Evolutionary conservation across 2,888 invertebrate species (phyloP), one percentile per base, ranked within the genome.

Genomic region (Salticus scenicus): DNA sequence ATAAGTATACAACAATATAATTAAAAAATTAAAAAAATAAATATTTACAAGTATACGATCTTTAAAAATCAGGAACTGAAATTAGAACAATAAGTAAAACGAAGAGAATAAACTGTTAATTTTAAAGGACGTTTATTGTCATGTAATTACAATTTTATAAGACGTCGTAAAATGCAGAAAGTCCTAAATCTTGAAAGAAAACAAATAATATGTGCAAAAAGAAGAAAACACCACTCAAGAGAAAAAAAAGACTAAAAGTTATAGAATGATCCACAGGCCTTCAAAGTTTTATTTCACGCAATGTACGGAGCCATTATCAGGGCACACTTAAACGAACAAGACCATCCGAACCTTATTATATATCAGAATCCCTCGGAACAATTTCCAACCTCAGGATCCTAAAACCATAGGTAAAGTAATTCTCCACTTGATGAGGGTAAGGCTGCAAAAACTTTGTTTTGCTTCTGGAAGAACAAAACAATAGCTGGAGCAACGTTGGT

Each of bases 381-480:
- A 47, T 76, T 63, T 64, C 64, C 41, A 64, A 30, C 42, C 57
- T 24, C 10, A 1, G 76, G 70, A 77, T 69, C 69, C 57, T 70
- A 72, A 67, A 73, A 73, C 66, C 66, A 31, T 80, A 80, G 73
- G 72, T 30, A 71, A 76, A 83, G 82, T 83, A 81, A 81, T 81
- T 81, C 81, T 81, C 81, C 41, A 69, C 69, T 75, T 81, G 81
- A 81, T 81, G 81, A 81, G 81, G 75, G 75, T 63, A 51, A 57
- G 20, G 67, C 64, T 37, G 57, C 41, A 37, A 72, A 71, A 80
- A 81, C 69, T 75, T 81, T 81, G 74, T 74, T 81, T 31, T 64
- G n/a, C n/a, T 64, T 27, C 42, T 24, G 24, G 63, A 74, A n/a
- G 74, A 74, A 64, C 31, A 41, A 63, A 74, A 74, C 74, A 74